Conservation (phyloP, 2,888 invertebrate genomes). For the Metopia argyrocephala region DNA sequence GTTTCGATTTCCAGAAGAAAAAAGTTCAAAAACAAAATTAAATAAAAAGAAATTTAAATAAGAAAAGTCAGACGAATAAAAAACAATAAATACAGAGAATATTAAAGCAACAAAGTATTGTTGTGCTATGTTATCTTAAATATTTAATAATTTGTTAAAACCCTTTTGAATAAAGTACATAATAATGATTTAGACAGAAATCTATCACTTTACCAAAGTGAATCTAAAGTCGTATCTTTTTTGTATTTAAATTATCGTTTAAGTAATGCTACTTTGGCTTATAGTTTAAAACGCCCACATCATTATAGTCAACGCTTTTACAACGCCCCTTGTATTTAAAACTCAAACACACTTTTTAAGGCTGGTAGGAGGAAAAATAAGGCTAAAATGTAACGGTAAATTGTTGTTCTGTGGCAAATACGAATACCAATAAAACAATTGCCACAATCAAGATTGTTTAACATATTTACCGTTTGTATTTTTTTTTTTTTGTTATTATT, state of each 20-base stretch:
- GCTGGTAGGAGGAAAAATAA: not conserved
- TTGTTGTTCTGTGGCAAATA: slow-evolving; percentile 29
- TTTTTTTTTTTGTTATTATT: not conserved
- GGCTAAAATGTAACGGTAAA: slow-evolving; percentile 48
- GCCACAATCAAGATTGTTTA: slow-evolving; percentile 20
- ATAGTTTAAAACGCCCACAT: slow-evolving; percentile 71
- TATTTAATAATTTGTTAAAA: not conserved
- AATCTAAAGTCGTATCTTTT: not conserved
- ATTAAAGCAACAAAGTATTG: too few species aligned
- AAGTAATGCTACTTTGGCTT: slow-evolving; percentile 72
- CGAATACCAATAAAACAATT: slow-evolving; percentile 3
- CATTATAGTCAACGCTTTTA: slow-evolving; percentile 74
- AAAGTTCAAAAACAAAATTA: not conserved
- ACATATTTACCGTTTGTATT: not conserved
- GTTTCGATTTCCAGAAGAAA: slow-evolving; percentile 68
- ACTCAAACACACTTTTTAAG: slow-evolving; percentile 31
- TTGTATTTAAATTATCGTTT: slow-evolving; percentile 70
- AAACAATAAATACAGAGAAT: too few species aligned
- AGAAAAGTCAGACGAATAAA: not conserved
- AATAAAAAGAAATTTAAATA: slow-evolving; percentile 1
- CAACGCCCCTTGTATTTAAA: slow-evolving; percentile 67
- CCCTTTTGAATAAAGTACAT: not conserved
- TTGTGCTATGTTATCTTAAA: too few species aligned
- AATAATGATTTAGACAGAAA: too few species aligned
- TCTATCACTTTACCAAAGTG: too few species aligned